Percentiles rank a stretch among this genome's conserved stretches.
Conservation (phyloP, 1,140 invertebrate species). For the Augochlora pura region DNA sequence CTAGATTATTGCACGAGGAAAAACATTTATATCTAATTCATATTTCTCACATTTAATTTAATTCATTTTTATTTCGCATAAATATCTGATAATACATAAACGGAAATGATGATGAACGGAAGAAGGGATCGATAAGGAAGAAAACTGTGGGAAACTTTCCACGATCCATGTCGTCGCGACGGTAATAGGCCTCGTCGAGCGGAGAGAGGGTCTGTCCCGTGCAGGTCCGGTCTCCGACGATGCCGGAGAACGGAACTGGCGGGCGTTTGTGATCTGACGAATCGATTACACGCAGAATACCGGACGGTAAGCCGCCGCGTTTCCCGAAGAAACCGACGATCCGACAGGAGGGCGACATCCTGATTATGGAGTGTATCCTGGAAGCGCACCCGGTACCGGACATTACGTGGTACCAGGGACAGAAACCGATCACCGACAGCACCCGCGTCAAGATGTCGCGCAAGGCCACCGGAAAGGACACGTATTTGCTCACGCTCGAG, state of each 20-base stretch:
- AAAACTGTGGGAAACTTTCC: too few relatives aligned
- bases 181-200: neutral
- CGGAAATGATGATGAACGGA: too few relatives aligned
- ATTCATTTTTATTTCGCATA: too few relatives aligned
- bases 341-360: constrained; percentile 94
- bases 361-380: constrained; percentile 97
- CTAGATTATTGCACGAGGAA: too few relatives aligned
- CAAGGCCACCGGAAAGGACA: constrained; percentile 92
- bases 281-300: constrained; percentile 85
- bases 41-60: too few relatives aligned
- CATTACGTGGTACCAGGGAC: constrained; percentile 96
- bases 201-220: neutral
- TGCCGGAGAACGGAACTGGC: neutral
- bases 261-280: constrained; percentile 33
- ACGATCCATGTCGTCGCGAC: neutral
- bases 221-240: constrained; percentile 18
- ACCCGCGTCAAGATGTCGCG: constrained; percentile 92
- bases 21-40: too few relatives aligned
- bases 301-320: constrained; percentile 95
- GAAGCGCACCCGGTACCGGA: constrained; percentile 97
- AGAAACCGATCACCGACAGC: constrained; percentile 89
- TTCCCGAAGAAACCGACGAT: constrained; percentile 99
- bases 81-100: too few relatives aligned
- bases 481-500: constrained; percentile 93
- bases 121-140: too few relatives aligned